Conservation (phyloP, 2,888 invertebrate genomes). For the Steinernema scapterisci region DNA sequence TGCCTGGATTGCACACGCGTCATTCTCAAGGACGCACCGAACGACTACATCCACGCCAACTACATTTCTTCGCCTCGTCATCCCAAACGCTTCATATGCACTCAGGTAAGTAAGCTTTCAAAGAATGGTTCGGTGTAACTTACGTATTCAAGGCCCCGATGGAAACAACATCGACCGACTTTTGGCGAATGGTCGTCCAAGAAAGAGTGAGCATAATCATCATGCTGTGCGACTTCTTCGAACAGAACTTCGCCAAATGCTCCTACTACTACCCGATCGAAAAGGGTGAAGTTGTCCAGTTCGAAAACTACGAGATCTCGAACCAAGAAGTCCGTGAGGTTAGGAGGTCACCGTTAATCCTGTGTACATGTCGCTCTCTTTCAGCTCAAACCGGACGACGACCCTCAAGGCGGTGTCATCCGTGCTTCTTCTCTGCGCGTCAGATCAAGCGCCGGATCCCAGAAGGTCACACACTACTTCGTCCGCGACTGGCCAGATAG, state of each 20-base stretch:
- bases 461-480: slow-evolving; percentile 30
- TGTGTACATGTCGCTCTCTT: not conserved
- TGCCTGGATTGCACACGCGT: slow-evolving; percentile 37
- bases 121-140: not conserved
- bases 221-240: slow-evolving; percentile 40
- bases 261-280: slow-evolving; percentile 35
- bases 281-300: slow-evolving; percentile 24
- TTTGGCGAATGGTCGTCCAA: slow-evolving; percentile 42
- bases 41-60: slow-evolving; percentile 38
- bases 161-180: slow-evolving; percentile 36
- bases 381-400: not conserved
- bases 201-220: slow-evolving; percentile 32
- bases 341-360: not conserved
- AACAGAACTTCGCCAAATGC: slow-evolving; percentile 29
- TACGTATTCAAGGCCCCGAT: slow-evolving; percentile 31
- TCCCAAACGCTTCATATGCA: slow-evolving; percentile 33
- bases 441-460: not conserved
- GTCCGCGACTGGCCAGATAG: slow-evolving; percentile 32
- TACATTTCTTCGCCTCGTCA: slow-evolving; percentile 21
- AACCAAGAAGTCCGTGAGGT: slow-evolving; percentile 7
- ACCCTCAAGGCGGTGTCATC: not conserved
- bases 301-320: slow-evolving; percentile 34
- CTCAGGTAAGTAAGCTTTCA: slow-evolving; percentile 14
- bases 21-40: slow-evolving; percentile 19
- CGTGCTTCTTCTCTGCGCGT: not conserved